Base-by-base conservation (phyloP, 2,888 invertebrate species). In the Melanostoma scalare region DNA sequence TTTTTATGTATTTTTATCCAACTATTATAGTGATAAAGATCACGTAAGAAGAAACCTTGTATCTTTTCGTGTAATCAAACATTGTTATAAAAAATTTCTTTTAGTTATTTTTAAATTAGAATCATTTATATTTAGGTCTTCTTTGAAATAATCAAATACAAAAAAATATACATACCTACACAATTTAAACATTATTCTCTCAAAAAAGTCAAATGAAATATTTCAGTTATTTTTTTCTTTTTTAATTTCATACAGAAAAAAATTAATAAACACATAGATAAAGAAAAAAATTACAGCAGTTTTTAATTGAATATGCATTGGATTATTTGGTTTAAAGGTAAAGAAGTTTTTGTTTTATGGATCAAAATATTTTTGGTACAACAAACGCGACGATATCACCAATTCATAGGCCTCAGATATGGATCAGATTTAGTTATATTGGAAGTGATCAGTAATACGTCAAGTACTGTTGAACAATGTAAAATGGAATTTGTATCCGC, bases 231-330 rank as follows among this genome's bases (percentile, higher is more conserved):
- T 80, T 72, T 38, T 76, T 77, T 68, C 65, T 77, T 80, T 80
- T 80, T 75, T 80, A 75, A 80, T 80, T 80, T 80, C 75, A 75
- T 80, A 80, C 80, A 75, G 52, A 75, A 74, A 74, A 55, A 72
- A 58, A 65, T 33, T 56, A 75, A 80, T 80, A 76, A 80, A 80
- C 75, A 80, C 74, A 80, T 80, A 80, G 75, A 73, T 78, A 78
- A 78, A 78, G 40, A 72, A 60, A 75, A 35, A 58, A 48, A 30
- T 31, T 4, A n/a, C 0, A 38, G n/a, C 3, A 48, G 0, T 36
- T 50, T 63, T 63, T 0, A 61, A 48, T 61, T 42, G 33, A 2
- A 4, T 6, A 31, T 30, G 31, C 6, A 31, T 20, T 20, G 20
- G 20, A 20, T 0, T 20, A 20, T 20, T 20, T 20, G 1, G 20